Conservation (phyloP, 1,140 invertebrate species). For the Drosophila eugracilis region DNA sequence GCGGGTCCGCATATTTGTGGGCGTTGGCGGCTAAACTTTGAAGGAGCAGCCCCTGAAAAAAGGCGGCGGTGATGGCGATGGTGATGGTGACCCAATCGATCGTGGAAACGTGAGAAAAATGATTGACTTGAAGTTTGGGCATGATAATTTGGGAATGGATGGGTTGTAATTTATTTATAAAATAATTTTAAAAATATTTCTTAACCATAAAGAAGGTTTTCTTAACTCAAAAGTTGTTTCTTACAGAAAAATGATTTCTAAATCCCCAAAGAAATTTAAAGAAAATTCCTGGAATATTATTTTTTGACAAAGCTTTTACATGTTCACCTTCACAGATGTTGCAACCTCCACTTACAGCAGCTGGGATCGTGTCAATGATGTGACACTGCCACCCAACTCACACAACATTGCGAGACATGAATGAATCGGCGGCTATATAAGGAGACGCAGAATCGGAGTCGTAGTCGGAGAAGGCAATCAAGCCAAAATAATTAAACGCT, state of each 20-base stretch:
- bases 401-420: conserved; percentile 55
- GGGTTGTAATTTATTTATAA: no score
- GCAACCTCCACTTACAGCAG: conserved; percentile 37
- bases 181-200: no score
- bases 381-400: conserved; percentile 42
- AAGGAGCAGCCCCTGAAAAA: conserved; percentile 49
- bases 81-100: conserved; percentile 24
- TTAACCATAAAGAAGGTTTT: no score
- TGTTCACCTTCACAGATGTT: conserved; percentile 9
- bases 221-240: no score
- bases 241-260: background rate
- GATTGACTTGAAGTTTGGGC: conserved; percentile 15
- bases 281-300: background rate
- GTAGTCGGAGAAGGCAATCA: conserved; percentile 50
- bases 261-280: background rate
- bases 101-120: conserved; percentile 63
- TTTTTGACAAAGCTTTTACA: background rate
- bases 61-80: conserved; percentile 1
- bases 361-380: conserved; percentile 67
- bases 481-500: conserved; percentile 83
- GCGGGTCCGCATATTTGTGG: conserved; percentile 54
- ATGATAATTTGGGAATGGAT: conserved; percentile 1
- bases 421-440: conserved; percentile 57
- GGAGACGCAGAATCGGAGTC: conserved; percentile 14
- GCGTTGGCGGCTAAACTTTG: conserved; percentile 73